Conservation (phyloP, 2,113 vertebrate genomes). For the Prietella phreatophila region DNA sequence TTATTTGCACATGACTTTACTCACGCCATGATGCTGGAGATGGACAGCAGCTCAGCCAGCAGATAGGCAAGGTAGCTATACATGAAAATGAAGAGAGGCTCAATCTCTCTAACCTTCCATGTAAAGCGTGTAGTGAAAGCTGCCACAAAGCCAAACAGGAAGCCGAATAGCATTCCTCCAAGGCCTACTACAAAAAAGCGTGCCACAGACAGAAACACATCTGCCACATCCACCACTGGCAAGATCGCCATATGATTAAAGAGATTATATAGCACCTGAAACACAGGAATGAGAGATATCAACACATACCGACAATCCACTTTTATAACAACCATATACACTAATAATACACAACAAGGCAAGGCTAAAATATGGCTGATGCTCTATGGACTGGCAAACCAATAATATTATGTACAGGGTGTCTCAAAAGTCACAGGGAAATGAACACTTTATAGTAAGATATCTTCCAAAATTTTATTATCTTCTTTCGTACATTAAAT, state of each 20-base stretch:
- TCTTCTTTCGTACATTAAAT: no score
- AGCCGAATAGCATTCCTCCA: conserved; percentile 87
- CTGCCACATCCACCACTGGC: conserved; percentile 84
- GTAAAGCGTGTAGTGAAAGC: conserved; percentile 97
- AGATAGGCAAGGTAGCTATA: conserved; percentile 96
- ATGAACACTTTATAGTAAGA: no score
- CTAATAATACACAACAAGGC: neutral
- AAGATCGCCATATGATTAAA: conserved; percentile 91
- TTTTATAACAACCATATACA: neutral
- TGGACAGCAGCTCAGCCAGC: conserved; percentile 90
- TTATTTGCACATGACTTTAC: conserved; percentile 60
- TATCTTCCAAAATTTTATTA: no score
- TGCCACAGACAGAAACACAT: conserved; percentile 87
- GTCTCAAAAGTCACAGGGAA: no score
- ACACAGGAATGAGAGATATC: conserved; percentile 11
- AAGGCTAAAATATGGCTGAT: neutral
- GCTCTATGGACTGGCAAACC: neutral
- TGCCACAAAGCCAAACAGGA: conserved; percentile 90
- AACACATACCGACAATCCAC: neutral
- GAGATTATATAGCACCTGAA: conserved; percentile 93
- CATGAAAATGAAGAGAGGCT: conserved; percentile 97
- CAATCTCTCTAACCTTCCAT: conserved; percentile 88
- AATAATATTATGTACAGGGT: neutral
- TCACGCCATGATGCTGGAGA: conserved; percentile 99
- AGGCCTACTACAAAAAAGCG: conserved; percentile 90